Percentiles rank a stretch among this genome's conserved stretches.
Evolutionary conservation across 2,888 invertebrate genomes (phyloP).

Genomic region (Metellina segmentata): DNA sequence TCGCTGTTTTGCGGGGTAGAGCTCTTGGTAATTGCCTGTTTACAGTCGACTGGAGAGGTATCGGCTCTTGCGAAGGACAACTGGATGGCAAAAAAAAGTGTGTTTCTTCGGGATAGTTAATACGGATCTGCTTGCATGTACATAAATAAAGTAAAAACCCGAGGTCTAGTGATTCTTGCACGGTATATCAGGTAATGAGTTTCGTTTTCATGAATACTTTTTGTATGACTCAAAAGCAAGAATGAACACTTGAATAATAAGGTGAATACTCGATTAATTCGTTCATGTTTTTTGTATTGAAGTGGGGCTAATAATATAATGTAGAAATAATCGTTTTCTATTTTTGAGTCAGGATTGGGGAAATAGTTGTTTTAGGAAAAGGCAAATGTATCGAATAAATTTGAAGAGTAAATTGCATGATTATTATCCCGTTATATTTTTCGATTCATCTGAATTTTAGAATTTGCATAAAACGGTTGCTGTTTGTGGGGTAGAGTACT

Average conservation of each 20-base stretch:
- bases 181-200: neutral
- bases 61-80: neutral
- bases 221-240: neutral
- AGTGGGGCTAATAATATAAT: no score
- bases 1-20: neutral
- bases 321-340: no score
- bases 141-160: neutral
- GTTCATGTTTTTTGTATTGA: no score
- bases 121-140: neutral
- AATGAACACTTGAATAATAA: no score
- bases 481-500: neutral
- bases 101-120: conserved; percentile 1
- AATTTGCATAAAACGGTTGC: neutral
- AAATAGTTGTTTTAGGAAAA: no score
- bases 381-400: no score
- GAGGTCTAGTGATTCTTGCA: neutral
- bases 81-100: neutral
- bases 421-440: no score
- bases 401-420: no score
- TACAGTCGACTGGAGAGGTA: conserved; percentile 18
- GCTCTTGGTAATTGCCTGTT: neutral
- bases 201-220: neutral
- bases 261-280: no score
- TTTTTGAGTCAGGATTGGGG: no score
- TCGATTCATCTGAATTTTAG: neutral